Evolutionary conservation across 1,140 invertebrate species (phyloP).

Genomic region (Trissolcus basalis): DNA sequence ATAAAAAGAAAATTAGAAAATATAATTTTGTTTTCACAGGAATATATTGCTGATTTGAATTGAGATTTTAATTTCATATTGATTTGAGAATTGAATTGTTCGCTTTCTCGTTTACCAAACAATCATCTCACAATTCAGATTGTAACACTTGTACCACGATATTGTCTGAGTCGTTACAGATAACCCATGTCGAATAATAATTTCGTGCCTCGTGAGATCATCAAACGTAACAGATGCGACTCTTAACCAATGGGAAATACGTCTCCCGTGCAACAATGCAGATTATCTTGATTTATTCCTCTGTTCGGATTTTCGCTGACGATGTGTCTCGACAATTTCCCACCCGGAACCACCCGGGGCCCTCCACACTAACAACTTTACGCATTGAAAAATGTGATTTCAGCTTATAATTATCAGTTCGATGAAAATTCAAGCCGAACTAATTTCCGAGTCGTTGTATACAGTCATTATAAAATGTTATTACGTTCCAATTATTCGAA

Average conservation of each 20-base stretch:
- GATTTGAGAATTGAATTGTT: conserved; percentile 30
- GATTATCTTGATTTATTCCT: conserved; percentile 48
- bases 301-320: conserved; percentile 13
- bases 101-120: conserved; percentile 55
- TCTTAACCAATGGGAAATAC: conserved; percentile 41
- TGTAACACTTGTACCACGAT: conserved; percentile 38
- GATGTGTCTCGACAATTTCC: conserved; percentile 12
- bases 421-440: no score
- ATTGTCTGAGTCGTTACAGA: conserved; percentile 55
- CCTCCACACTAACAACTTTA: no score
- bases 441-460: no score
- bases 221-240: conserved; percentile 47
- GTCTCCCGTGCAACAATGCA: conserved; percentile 30
- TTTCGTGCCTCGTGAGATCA: conserved; percentile 53
- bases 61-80: no score
- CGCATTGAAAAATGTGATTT: no score
- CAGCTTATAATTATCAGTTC: no score
- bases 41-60: no score
- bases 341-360: conserved; percentile 1
- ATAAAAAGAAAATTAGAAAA: no score
- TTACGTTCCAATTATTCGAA: no score
- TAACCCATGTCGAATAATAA: conserved; percentile 61
- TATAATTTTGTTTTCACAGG: no score
- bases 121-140: conserved; percentile 55
- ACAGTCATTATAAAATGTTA: no score